phyloP scores from a whole-genome alignment of 2,888 invertebrate species.

The Volucella inflata region DNA sequence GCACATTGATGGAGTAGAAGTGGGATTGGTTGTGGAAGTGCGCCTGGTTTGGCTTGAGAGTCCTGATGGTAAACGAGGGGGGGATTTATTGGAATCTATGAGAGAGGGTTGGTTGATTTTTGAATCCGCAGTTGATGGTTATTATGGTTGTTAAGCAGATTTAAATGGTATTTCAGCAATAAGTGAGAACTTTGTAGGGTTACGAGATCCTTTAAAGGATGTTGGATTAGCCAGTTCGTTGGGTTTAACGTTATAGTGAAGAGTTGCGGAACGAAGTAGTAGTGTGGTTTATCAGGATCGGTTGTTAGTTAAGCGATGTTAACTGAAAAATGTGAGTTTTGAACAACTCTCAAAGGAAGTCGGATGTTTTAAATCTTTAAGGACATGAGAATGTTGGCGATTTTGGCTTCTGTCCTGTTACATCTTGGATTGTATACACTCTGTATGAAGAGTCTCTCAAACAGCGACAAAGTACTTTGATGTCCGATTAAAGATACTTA shows the following conservation, averaged over 20 bases:
- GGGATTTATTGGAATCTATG: conserved; percentile 47
- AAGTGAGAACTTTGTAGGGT: conserved; percentile 12
- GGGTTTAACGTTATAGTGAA: not conserved
- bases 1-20: conserved; percentile 40
- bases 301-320: too few relatives aligned
- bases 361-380: too few relatives aligned
- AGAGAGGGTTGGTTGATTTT: conserved; percentile 49
- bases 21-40: conserved; percentile 12
- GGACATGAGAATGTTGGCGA: too few relatives aligned
- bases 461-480: too few relatives aligned
- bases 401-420: too few relatives aligned
- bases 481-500: too few relatives aligned
- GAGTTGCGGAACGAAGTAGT: too few relatives aligned
- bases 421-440: too few relatives aligned
- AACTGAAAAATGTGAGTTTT: too few relatives aligned
- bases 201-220: not conserved
- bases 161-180: conserved; percentile 38
- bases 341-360: too few relatives aligned
- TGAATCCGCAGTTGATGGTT: conserved; percentile 44
- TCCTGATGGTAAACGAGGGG: conserved; percentile 8
- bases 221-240: not conserved
- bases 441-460: too few relatives aligned
- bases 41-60: not conserved
- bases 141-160: conserved; percentile 43
- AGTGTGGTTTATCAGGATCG: too few relatives aligned